Evolutionary conservation across 1,140 invertebrate genomes (phyloP).

Genomic region (Drosophila yakuba): DNA sequence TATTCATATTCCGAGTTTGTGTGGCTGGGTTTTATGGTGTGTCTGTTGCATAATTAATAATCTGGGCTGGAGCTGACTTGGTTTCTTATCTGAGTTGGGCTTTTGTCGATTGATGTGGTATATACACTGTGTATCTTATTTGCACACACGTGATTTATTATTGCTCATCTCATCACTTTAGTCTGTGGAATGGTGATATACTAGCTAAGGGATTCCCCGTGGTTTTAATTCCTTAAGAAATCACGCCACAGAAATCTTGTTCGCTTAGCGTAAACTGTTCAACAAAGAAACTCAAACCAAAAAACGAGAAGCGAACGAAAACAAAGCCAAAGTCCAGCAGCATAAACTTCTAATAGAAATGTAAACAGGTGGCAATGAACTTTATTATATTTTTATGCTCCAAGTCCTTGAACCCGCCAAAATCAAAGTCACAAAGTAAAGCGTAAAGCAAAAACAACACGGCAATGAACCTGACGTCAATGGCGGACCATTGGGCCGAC

Average conservation of each 20-base stretch:
- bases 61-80: conserved; percentile 23
- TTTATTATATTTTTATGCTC: conserved; percentile 72
- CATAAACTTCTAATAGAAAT: conserved; percentile 65
- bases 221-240: conserved; percentile 26
- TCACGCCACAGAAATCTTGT: conserved; percentile 33
- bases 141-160: neutral
- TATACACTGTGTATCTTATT: neutral
- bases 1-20: conserved; percentile 58
- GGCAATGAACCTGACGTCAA: conserved; percentile 74
- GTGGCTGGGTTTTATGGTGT: conserved; percentile 42
- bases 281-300: conserved; percentile 6
- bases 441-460: conserved; percentile 12
- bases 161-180: conserved; percentile 5
- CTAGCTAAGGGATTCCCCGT: neutral
- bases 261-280: conserved; percentile 20
- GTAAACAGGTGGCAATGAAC: conserved; percentile 80
- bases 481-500: conserved; percentile 43
- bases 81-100: conserved; percentile 7
- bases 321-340: conserved; percentile 32
- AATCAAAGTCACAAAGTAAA: conserved; percentile 44
- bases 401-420: conserved; percentile 77
- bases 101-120: neutral
- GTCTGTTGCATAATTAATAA: conserved; percentile 70
- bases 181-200: neutral
- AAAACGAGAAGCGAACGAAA: conserved; percentile 2